Percentiles rank a stretch among this genome's conserved stretches.
phyloP scores from a whole-genome alignment of 2,113 vertebrate genomes.

The Macrotus californicus region DNA sequence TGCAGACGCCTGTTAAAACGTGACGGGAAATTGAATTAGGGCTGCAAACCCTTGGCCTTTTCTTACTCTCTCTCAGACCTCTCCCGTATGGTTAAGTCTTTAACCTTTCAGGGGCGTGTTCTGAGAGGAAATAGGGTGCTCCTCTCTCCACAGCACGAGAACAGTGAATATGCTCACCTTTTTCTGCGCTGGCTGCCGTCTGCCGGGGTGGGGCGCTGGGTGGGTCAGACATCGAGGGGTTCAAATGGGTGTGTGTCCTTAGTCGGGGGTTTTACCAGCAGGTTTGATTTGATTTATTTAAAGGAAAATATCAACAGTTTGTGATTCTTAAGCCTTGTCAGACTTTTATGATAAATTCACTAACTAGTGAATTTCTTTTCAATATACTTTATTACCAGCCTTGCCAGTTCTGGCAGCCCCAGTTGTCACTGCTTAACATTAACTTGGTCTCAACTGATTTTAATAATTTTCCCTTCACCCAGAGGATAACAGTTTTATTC shows the following conservation, averaged over 20 bases:
- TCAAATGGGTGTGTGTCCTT: not conserved
- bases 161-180: slow-evolving; percentile 54
- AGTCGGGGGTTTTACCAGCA: not conserved
- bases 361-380: not conserved
- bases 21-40: slow-evolving; percentile 71
- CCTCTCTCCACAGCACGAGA: slow-evolving; percentile 50
- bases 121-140: slow-evolving; percentile 58
- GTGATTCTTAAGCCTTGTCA: not conserved
- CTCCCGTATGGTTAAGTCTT: slow-evolving; percentile 72
- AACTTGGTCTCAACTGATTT: not conserved
- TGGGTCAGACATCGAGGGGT: not conserved
- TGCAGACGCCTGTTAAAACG: slow-evolving; percentile 56
- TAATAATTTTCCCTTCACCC: not conserved
- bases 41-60: slow-evolving; percentile 62
- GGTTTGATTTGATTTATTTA: not conserved
- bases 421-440: slow-evolving; percentile 8
- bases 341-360: not conserved
- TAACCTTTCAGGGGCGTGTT: slow-evolving; percentile 43
- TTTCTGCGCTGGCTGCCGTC: slow-evolving; percentile 33
- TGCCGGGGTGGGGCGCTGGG: not conserved
- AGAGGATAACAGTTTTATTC: not conserved
- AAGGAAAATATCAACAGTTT: not conserved
- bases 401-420: not conserved
- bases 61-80: slow-evolving; percentile 60
- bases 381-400: not conserved